These are phyloP conservation scores for Erebia aethiops DNA, from an alignment of 2,888 invertebrate genomes.

Conservation along the genomic window DNA sequence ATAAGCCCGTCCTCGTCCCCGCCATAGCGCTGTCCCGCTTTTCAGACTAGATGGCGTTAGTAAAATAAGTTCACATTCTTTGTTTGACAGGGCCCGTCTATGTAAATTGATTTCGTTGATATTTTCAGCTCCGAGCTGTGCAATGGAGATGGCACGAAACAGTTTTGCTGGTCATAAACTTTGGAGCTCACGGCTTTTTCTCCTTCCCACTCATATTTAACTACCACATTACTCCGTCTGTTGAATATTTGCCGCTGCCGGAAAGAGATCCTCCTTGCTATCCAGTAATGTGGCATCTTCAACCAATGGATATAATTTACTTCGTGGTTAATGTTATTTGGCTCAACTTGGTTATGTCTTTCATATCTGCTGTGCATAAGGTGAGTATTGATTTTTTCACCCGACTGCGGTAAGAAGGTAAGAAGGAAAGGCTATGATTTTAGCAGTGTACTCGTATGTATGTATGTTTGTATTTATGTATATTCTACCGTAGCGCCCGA, in stretches of 20 bases:
- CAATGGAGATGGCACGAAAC: conserved; percentile 2
- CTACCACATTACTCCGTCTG: background rate
- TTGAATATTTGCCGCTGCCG: background rate
- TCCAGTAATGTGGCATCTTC: background rate
- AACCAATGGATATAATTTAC: background rate
- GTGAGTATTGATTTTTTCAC: background rate
- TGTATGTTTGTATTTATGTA: too few relatives aligned
- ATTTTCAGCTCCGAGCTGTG: background rate
- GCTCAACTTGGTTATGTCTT: background rate
- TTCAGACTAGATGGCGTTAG: too few relatives aligned
- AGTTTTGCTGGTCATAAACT: background rate
- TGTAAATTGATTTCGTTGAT: too few relatives aligned
- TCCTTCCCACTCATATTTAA: conserved; percentile 2
- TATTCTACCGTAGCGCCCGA: too few relatives aligned
- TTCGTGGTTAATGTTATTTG: background rate
- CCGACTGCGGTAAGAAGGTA: too few relatives aligned
- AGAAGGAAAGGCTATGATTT: too few relatives aligned
- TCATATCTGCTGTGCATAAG: background rate
- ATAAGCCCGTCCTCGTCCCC: too few relatives aligned
- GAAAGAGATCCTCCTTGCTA: background rate
- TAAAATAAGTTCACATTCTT: too few relatives aligned
- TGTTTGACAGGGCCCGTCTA: too few relatives aligned
- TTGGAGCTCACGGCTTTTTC: background rate
- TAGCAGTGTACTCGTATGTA: too few relatives aligned
- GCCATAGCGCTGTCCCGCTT: too few relatives aligned